Evolutionary conservation across 2,113 vertebrate genomes (phyloP).

Genomic region (Odontesthes bonariensis): DNA sequence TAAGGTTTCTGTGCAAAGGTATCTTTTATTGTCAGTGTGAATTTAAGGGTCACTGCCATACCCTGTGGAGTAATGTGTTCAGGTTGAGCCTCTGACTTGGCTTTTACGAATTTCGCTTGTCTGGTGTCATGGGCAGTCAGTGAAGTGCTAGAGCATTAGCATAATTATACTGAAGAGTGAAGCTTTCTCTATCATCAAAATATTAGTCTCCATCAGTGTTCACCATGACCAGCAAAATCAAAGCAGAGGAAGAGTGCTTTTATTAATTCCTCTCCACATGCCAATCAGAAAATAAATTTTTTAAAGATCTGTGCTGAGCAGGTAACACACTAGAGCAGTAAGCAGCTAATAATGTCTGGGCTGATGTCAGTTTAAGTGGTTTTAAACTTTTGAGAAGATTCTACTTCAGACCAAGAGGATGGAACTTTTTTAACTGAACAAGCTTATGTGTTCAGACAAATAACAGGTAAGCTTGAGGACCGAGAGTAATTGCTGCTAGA

Average conservation of each 20-base stretch:
- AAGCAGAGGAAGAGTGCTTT: constrained; percentile 69
- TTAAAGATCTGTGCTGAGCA: constrained; percentile 17
- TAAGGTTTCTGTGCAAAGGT: constrained; percentile 39
- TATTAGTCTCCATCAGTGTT: constrained; percentile 73
- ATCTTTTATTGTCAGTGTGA: constrained; percentile 24
- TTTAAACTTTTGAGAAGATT: constrained; percentile 26
- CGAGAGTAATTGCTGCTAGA: constrained; percentile 54
- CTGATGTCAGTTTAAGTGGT: constrained; percentile 4
- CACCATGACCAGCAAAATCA: constrained; percentile 61
- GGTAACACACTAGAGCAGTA: background rate
- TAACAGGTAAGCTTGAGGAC: constrained; percentile 50
- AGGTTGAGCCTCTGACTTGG: constrained; percentile 62
- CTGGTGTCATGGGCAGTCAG: constrained; percentile 67
- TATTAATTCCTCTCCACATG: constrained; percentile 70
- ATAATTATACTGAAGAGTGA: constrained; percentile 79
- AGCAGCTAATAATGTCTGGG: constrained; percentile 16
- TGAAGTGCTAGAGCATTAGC: constrained; percentile 75
- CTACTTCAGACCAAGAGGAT: constrained; percentile 7
- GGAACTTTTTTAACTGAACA: constrained; percentile 18
- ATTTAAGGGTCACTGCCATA: constrained; percentile 51
- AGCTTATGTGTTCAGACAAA: constrained; percentile 17
- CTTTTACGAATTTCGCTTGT: constrained; percentile 75
- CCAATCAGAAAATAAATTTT: constrained; percentile 50
- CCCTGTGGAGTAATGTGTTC: constrained; percentile 39
- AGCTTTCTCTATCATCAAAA: constrained; percentile 76